phyloP scores from a whole-genome alignment of 37 sponge, comb jelly and placozoan species.

The Ephydatia muelleri region DNA sequence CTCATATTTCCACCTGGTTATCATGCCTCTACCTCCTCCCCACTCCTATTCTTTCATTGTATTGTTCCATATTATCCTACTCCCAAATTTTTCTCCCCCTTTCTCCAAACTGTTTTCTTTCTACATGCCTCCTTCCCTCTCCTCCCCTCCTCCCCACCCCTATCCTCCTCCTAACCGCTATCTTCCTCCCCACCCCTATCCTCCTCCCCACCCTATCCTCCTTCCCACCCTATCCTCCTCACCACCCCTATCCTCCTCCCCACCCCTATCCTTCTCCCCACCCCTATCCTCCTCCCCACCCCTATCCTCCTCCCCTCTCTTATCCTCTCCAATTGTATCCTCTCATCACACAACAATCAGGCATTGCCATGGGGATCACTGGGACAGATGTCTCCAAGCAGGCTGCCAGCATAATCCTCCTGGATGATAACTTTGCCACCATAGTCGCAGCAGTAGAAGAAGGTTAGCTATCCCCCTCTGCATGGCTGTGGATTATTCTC shows the following conservation, averaged over 20 bases:
- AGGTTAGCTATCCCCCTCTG: conserved; percentile 30
- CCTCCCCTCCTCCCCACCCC: background rate
- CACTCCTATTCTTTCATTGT: background rate
- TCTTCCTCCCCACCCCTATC: background rate
- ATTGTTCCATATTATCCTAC: background rate
- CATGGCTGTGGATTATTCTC: background rate
- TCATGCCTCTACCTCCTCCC: too few species aligned
- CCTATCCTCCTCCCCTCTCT: background rate
- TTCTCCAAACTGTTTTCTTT: background rate
- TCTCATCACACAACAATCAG: conserved; percentile 25
- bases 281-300: background rate
- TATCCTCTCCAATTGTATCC: background rate
- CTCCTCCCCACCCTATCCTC: background rate
- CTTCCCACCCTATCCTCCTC: too few species aligned
- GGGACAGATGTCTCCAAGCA: conserved; percentile 99
- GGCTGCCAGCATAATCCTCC: conserved; percentile 97
- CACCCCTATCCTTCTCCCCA: background rate
- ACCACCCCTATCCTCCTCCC: background rate
- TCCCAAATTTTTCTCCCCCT: background rate
- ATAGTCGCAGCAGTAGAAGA: conserved; percentile 98
- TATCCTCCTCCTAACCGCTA: background rate
- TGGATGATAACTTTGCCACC: conserved; percentile 99
- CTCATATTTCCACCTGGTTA: too few species aligned
- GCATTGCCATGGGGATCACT: conserved; percentile 98
- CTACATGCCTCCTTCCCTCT: background rate